phyloP scores from a whole-genome alignment of 1,140 invertebrate genomes.

The Cydia splendana region DNA sequence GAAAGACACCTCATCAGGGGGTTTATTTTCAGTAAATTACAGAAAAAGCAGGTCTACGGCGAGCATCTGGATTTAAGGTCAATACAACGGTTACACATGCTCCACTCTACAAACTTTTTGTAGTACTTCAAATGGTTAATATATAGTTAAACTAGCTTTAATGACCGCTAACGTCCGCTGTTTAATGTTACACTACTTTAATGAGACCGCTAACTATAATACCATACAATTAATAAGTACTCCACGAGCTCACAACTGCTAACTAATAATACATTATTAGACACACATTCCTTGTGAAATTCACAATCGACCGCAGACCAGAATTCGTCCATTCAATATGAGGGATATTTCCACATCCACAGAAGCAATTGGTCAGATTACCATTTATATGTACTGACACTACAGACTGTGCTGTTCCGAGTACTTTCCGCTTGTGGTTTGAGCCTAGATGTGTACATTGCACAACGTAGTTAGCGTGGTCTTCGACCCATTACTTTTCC shows the following conservation, averaged over 20 bases:
- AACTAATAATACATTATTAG: slow-evolving; percentile 20
- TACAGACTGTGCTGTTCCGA: background rate
- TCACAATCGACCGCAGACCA: slow-evolving; percentile 21
- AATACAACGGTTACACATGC: background rate
- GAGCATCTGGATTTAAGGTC: background rate
- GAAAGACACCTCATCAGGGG: background rate
- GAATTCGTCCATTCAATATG: slow-evolving; percentile 26
- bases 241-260: slow-evolving; percentile 1
- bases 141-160: slow-evolving; percentile 2
- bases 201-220: slow-evolving; percentile 21
- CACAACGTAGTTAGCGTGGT: slow-evolving; percentile 30
- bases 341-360: background rate
- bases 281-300: slow-evolving; percentile 24
- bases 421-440: slow-evolving; percentile 11
- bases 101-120: slow-evolving; percentile 6
- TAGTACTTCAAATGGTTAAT: background rate
- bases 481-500: background rate
- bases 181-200: background rate
- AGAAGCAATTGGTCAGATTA: background rate
- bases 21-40: background rate
- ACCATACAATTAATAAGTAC: slow-evolving; percentile 22
- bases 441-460: slow-evolving; percentile 10
- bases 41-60: background rate
- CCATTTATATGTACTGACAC: background rate
- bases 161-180: background rate